Percentiles rank a stretch among this genome's conserved stretches.
These are phyloP conservation scores for Acyrthosiphon pisum DNA, from an alignment of 1,140 invertebrate species.

Conservation along the genomic window DNA sequence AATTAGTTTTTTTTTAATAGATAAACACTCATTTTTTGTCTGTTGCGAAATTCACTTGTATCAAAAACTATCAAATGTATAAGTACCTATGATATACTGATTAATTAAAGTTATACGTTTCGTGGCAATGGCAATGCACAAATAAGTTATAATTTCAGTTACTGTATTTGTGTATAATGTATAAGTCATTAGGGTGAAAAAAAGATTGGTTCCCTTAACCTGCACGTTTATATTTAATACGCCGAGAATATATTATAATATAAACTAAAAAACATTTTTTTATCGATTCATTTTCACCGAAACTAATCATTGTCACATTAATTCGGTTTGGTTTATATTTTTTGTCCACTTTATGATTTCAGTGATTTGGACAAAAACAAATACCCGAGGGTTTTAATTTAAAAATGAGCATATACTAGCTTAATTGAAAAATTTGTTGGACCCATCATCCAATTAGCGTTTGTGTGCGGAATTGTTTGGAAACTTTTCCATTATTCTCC, in stretches of 20 bases:
- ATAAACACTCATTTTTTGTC: no score
- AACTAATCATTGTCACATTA: conserved; percentile 29
- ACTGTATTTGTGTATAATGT: not conserved
- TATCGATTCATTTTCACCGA: not conserved
- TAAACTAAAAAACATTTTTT: not conserved
- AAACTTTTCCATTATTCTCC: conserved; percentile 14
- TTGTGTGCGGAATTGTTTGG: not conserved
- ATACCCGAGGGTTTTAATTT: conserved; percentile 2
- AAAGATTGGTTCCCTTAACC: not conserved
- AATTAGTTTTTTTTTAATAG: no score
- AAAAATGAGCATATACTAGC: not conserved
- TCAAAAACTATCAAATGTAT: no score
- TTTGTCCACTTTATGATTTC: not conserved
- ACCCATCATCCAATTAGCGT: not conserved
- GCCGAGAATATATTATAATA: not conserved
- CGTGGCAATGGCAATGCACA: no score
- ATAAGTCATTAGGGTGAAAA: not conserved
- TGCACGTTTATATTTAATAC: not conserved
- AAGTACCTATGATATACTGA: no score
- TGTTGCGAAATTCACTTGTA: no score
- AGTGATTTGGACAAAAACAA: not conserved
- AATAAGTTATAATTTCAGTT: not conserved
- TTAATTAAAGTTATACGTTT: not conserved
- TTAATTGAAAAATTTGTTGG: not conserved
- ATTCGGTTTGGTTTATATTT: not conserved